A percentile compares a stretch with the other conserved stretches of the same genome.
Evolutionary conservation across 30 jellyfish, hydroid and myxozoan genomes (phyloP).

Genomic region (Morbakka virulenta): DNA sequence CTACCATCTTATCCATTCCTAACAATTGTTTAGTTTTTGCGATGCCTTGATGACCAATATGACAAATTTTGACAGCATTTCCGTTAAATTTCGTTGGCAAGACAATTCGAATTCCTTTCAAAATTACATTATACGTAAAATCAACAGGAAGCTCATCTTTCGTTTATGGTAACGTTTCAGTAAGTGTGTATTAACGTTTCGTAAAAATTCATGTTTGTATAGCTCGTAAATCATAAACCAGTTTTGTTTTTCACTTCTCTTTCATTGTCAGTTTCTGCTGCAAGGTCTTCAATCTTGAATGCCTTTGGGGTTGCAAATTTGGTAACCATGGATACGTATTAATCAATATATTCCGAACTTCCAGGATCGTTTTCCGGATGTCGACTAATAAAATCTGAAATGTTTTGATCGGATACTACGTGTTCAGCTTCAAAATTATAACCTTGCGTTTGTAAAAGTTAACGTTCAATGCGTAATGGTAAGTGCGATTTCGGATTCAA

Average conservation of each 20-base stretch:
- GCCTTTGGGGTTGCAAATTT: no score
- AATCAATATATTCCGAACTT: no score
- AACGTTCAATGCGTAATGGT: no score
- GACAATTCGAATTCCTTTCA: not conserved
- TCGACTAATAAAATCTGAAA: no score
- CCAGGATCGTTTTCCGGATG: no score
- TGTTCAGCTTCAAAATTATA: no score
- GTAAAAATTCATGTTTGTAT: not conserved
- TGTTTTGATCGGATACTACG: no score
- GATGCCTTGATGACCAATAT: conserved; percentile 20
- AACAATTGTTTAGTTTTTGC: conserved; percentile 11
- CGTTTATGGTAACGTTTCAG: not conserved
- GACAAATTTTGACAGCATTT: conserved; percentile 16
- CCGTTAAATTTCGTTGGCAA: not conserved
- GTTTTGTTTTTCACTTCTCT: not conserved
- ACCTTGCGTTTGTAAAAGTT: no score
- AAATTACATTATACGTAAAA: not conserved
- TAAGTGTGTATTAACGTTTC: conserved; percentile 4
- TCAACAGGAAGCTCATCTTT: no score
- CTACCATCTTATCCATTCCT: conserved; percentile 32
- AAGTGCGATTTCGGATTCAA: no score
- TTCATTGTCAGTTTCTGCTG: conserved; percentile 11
- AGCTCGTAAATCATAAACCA: no score
- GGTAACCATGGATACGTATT: no score
- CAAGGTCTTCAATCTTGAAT: conserved; percentile 2